Base-by-base conservation (phyloP, 1,140 invertebrate species). In the Nomia melanderi region DNA sequence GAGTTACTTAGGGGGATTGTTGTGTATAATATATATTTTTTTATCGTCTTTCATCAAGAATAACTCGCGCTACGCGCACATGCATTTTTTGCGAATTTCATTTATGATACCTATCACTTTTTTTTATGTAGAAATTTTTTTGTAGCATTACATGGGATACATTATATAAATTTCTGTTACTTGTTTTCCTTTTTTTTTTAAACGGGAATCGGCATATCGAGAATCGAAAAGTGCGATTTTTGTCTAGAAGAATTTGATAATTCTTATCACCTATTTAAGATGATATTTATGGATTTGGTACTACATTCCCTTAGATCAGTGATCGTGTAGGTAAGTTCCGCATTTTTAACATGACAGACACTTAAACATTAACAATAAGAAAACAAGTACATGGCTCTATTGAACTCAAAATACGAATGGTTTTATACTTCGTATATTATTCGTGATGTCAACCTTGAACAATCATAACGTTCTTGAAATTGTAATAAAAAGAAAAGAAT, bases 21-120 rank as follows among this genome's bases (percentile, higher is more conserved):
- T 81, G 54, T 63, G 53, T 74, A 53, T 75, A 66, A 74, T 53
- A 81, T 64, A 74, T 74, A 66, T 73, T 81, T 81, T 81, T 78
- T 73, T 78, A 81, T 62, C 41, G 59, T 77, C 66, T 29, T 41
- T 77, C 29, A 23, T 78, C 36, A 36, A 44, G 20, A 64, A 29
- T 67, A 36, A 44, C 75, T 69, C 8, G 59, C 56, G 77, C 63
- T 60, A 79, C 14, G 36, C 65, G 63, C 76, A 75, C 47, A 72
- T 57, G 9, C 1, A 31, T 69, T 65, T 79, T 79, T 78, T 8
- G 25, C 23, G 12, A 33, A n/a, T 70, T 78, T 70, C 14, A 25
- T 70, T 50, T 53, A 11, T 54, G 29, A 50, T 36, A 65, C 11
- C 2, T 57, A n/a, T 17, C 50, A 69, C n/a, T 23, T 33, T 44